Percentiles rank a stretch among this genome's conserved stretches.
phyloP scores from a whole-genome alignment of 2,113 vertebrate species.

The Crotophaga sulcirostris region DNA sequence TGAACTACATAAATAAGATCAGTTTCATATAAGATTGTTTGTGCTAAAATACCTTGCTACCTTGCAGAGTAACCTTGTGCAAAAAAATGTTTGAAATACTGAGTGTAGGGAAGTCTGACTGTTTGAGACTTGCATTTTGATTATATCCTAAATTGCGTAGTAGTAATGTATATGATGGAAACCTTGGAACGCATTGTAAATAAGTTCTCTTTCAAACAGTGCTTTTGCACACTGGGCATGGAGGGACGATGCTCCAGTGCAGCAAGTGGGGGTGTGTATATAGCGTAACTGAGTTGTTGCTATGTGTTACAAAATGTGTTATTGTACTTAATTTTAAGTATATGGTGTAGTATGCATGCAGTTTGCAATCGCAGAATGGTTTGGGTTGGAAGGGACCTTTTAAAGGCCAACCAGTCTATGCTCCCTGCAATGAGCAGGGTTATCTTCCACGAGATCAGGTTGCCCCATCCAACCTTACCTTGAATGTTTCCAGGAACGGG shows the following conservation, averaged over 20 bases:
- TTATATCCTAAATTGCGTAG: background rate
- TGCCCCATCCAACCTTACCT: too few relatives aligned
- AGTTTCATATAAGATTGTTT: background rate
- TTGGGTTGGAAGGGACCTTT: too few relatives aligned
- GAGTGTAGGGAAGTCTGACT: background rate
- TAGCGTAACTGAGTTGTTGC: background rate
- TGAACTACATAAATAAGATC: background rate
- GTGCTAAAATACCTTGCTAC: background rate
- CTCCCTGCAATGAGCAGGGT: too few relatives aligned
- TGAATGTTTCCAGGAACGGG: too few relatives aligned
- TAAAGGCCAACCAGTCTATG: too few relatives aligned
- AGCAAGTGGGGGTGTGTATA: background rate
- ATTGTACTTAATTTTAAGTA: background rate
- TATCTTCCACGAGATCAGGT: too few relatives aligned
- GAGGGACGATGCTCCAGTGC: background rate
- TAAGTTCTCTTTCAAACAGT: background rate
- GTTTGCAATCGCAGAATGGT: too few relatives aligned
- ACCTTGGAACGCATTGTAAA: background rate
- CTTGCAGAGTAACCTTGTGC: background rate
- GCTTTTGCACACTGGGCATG: background rate
- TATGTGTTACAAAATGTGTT: background rate
- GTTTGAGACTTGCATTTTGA: background rate
- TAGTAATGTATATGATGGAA: background rate
- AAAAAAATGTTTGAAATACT: background rate
- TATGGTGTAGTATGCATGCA: background rate